phyloP scores from a whole-genome alignment of 2,888 invertebrate species.

The Lamproptera curius region DNA sequence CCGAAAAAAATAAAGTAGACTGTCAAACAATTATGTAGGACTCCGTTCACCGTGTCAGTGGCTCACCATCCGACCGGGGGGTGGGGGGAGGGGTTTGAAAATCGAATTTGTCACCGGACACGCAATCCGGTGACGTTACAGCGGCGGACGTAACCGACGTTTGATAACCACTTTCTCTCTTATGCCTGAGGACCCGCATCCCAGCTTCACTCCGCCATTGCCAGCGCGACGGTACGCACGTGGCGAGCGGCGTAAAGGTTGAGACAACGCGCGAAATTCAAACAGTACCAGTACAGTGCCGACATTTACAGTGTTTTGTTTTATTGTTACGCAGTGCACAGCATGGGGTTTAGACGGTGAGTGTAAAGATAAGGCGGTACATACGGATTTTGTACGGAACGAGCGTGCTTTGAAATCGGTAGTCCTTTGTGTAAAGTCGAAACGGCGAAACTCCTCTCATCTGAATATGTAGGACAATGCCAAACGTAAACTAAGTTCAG shows the following conservation, averaged over 20 bases:
- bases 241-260: slow-evolving; percentile 49
- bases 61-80: slow-evolving; percentile 46
- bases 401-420: not conserved
- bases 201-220: slow-evolving; percentile 59
- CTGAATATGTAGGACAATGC: slow-evolving; percentile 61
- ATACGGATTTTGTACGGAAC: not conserved
- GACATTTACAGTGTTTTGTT: slow-evolving; percentile 21
- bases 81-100: slow-evolving; percentile 28
- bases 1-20: slow-evolving; percentile 17
- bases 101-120: slow-evolving; percentile 61
- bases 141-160: slow-evolving; percentile 70
- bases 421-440: slow-evolving; percentile 30
- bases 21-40: slow-evolving; percentile 43
- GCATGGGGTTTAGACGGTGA: slow-evolving; percentile 14
- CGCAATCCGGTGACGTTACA: slow-evolving; percentile 73
- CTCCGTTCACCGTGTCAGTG: slow-evolving; percentile 70
- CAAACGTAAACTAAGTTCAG: slow-evolving; percentile 35
- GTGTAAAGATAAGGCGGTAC: not conserved
- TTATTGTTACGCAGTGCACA: slow-evolving; percentile 17
- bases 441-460: slow-evolving; percentile 45
- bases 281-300: slow-evolving; percentile 33
- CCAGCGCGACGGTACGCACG: slow-evolving; percentile 57
- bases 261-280: slow-evolving; percentile 39
- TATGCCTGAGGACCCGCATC: slow-evolving; percentile 26
- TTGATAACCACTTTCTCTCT: slow-evolving; percentile 76